A percentile compares a stretch with the other conserved stretches of the same genome.
Evolutionary conservation across 2,888 invertebrate genomes (phyloP).

Genomic region (Dynastes tityus): DNA sequence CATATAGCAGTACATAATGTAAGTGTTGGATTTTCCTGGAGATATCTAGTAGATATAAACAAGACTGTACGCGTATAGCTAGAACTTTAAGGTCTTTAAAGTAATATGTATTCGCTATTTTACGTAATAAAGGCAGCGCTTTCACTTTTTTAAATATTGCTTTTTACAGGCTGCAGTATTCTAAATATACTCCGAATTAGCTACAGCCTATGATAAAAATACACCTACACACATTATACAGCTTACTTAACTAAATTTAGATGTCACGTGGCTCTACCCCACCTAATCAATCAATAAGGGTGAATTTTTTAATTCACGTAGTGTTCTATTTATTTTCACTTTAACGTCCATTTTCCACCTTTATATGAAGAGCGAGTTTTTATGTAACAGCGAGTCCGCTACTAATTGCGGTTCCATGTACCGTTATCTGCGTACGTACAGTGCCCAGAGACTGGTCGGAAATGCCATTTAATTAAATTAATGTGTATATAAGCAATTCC

Average conservation of each 20-base stretch:
- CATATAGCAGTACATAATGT: too few relatives aligned
- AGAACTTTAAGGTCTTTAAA: too few relatives aligned
- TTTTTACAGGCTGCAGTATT: not conserved
- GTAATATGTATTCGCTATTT: too few relatives aligned
- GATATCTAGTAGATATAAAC: too few relatives aligned
- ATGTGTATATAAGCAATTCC: too few relatives aligned
- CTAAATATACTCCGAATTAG: conserved; percentile 3
- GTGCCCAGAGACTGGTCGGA: too few relatives aligned
- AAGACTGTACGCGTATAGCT: too few relatives aligned
- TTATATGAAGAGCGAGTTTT: not conserved
- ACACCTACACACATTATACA: not conserved
- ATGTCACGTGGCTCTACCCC: conserved; percentile 23
- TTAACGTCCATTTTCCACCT: conserved; percentile 13
- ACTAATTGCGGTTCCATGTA: too few relatives aligned
- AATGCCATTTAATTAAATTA: too few relatives aligned
- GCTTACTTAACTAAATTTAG: conserved; percentile 36
- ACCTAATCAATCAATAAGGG: conserved; percentile 33
- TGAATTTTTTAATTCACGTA: not conserved
- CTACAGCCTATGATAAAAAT: not conserved
- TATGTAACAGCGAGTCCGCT: not conserved
- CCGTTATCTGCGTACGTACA: too few relatives aligned
- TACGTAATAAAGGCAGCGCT: not conserved
- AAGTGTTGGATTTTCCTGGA: too few relatives aligned
- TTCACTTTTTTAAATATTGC: not conserved
- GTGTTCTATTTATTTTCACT: conserved; percentile 24